Evolutionary conservation across 2,888 invertebrate species (phyloP).

Genomic region (Palloptera scutellata): DNA sequence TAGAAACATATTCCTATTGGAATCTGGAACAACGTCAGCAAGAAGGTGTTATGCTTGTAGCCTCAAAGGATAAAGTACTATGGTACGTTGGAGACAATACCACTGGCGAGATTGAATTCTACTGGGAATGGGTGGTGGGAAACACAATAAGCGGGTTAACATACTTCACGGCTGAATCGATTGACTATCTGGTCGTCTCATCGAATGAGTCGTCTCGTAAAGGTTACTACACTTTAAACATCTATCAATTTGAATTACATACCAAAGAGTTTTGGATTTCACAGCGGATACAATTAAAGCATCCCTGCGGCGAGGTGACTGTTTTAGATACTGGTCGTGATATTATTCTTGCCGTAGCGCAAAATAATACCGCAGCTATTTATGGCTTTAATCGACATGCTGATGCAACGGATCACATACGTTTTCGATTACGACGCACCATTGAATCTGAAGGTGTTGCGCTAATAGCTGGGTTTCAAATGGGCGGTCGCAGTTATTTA

Average conservation of each 20-base stretch:
- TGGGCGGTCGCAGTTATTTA: slow-evolving; percentile 62
- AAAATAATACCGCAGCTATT: slow-evolving; percentile 49
- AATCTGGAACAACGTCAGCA: slow-evolving; percentile 44
- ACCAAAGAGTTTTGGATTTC: slow-evolving; percentile 57
- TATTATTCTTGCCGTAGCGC: slow-evolving; percentile 56
- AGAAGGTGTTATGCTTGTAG: slow-evolving; percentile 51
- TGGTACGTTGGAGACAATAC: slow-evolving; percentile 51
- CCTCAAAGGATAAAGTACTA: slow-evolving; percentile 44
- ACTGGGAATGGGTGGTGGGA: slow-evolving; percentile 56
- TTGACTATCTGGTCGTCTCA: slow-evolving; percentile 49
- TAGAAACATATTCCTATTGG: slow-evolving; percentile 55
- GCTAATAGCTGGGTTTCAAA: slow-evolving; percentile 57
- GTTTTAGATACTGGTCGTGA: slow-evolving; percentile 58
- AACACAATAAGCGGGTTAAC: slow-evolving; percentile 44
- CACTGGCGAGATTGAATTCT: slow-evolving; percentile 33
- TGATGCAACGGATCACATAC: slow-evolving; percentile 39
- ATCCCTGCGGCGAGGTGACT: slow-evolving; percentile 46
- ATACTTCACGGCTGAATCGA: slow-evolving; percentile 48
- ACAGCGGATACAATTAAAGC: slow-evolving; percentile 53
- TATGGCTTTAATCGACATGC: slow-evolving; percentile 53
- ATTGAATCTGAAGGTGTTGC: slow-evolving; percentile 51
- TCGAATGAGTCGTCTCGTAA: slow-evolving; percentile 40
- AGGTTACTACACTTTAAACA: slow-evolving; percentile 46
- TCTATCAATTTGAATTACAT: slow-evolving; percentile 54
- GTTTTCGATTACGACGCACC: slow-evolving; percentile 45